A percentile compares a stretch with the other conserved stretches of the same genome.
phyloP scores from a whole-genome alignment of 2,888 invertebrate species.

The Belgica antarctica region DNA sequence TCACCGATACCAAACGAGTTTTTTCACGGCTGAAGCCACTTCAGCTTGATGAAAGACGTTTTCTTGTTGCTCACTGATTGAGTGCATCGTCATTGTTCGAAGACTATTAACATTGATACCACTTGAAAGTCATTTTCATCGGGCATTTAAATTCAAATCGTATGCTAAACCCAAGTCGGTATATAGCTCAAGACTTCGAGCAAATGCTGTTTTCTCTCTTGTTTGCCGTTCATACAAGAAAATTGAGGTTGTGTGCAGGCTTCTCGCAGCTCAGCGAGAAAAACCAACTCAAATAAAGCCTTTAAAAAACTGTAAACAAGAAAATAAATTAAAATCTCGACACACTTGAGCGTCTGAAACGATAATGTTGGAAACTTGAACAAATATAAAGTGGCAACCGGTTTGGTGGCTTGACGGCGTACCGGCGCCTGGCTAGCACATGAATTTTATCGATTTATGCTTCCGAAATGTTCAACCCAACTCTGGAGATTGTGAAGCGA shows the following conservation, averaged over 20 bases:
- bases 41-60: no score
- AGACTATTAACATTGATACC: background rate
- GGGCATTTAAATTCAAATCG: background rate
- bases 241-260: background rate
- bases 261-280: background rate
- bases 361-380: background rate
- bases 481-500: no score
- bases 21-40: no score
- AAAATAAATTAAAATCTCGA: constrained; percentile 42
- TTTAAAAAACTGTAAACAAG: constrained; percentile 34
- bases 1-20: background rate
- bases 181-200: no score
- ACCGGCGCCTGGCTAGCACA: constrained; percentile 18
- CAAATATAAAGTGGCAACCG: constrained; percentile 29
- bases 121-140: background rate
- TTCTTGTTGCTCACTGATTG: background rate
- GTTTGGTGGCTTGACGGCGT: constrained; percentile 11
- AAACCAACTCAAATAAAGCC: background rate
- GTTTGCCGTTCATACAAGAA: background rate
- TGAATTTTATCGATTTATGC: no score
- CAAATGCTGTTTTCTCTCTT: background rate
- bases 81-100: background rate
- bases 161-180: background rate
- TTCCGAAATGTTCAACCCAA: no score
- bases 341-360: constrained; percentile 13